Evolutionary conservation across 2,888 invertebrate genomes (phyloP).

Genomic region (Pterostichus niger): DNA sequence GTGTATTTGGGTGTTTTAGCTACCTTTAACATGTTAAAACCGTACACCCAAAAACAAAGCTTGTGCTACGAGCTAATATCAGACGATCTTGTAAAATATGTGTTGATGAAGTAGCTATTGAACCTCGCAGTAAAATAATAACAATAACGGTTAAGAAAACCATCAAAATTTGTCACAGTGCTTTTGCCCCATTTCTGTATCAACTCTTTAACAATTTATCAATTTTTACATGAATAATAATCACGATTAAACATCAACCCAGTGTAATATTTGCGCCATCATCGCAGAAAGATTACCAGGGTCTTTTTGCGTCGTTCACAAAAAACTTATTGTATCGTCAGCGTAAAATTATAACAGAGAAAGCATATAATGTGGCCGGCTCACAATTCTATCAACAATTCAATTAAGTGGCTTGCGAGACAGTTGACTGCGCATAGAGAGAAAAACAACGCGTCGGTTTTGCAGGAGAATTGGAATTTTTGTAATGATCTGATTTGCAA

Average conservation of each 20-base stretch:
- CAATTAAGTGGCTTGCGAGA: slow-evolving; percentile 39
- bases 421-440: slow-evolving; percentile 44
- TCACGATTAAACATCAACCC: slow-evolving; percentile 2
- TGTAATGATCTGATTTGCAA: slow-evolving; percentile 19
- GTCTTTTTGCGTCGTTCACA: not conserved
- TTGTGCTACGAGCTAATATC: too few relatives aligned
- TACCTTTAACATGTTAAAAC: too few relatives aligned
- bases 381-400: slow-evolving; percentile 55
- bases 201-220: slow-evolving; percentile 1
- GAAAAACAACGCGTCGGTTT: slow-evolving; percentile 27
- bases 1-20: too few relatives aligned
- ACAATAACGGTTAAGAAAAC: slow-evolving; percentile 42
- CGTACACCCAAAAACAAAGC: too few relatives aligned
- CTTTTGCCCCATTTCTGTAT: slow-evolving; percentile 16
- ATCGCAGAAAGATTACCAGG: slow-evolving; percentile 7
- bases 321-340: slow-evolving; percentile 17
- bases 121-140: slow-evolving; percentile 7
- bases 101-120: not conserved
- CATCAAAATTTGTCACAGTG: slow-evolving; percentile 43
- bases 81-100: too few relatives aligned
- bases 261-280: slow-evolving; percentile 34
- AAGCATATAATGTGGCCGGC: slow-evolving; percentile 39
- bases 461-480: slow-evolving; percentile 35
- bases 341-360: slow-evolving; percentile 51
- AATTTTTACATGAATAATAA: slow-evolving; percentile 28